A percentile compares a stretch with the other conserved stretches of the same genome.
These are phyloP conservation scores for Gari tellinella DNA, from an alignment of 2,888 invertebrate species.

Conservation along the genomic window DNA sequence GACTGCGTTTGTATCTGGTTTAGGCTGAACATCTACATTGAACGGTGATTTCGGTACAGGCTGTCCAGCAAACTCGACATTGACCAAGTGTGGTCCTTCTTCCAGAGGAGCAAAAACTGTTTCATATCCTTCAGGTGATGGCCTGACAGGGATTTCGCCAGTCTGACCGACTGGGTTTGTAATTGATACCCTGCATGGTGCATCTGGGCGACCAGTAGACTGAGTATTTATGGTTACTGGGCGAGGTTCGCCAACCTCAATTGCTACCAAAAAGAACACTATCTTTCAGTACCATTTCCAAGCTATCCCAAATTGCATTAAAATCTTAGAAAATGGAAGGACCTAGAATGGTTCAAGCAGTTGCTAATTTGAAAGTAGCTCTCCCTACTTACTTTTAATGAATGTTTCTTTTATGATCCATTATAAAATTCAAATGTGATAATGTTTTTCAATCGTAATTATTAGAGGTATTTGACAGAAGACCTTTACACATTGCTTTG, in stretches of 20 bases:
- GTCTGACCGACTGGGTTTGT: slow-evolving; percentile 82
- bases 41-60: slow-evolving; percentile 83
- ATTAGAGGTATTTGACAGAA: too few species aligned
- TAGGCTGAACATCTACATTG: slow-evolving; percentile 70
- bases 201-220: slow-evolving; percentile 63
- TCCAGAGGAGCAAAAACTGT: slow-evolving; percentile 82
- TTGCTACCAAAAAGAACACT: slow-evolving; percentile 26
- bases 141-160: slow-evolving; percentile 91
- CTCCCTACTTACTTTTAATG: too few species aligned
- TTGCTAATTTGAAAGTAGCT: too few species aligned
- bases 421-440: too few species aligned
- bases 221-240: slow-evolving; percentile 47
- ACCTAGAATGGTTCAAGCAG: too few species aligned
- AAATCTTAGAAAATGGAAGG: too few species aligned
- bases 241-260: slow-evolving; percentile 51
- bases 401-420: too few species aligned
- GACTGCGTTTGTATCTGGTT: slow-evolving; percentile 30
- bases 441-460: too few species aligned
- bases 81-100: slow-evolving; percentile 84
- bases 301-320: too few species aligned
- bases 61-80: slow-evolving; percentile 81
- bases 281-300: too few species aligned
- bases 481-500: too few species aligned
- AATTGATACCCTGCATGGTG: slow-evolving; percentile 69
- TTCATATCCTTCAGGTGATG: slow-evolving; percentile 89